A percentile compares a stretch with the other conserved stretches of the same genome.
Conservation (phyloP, 2,113 vertebrate species). For the Dromiciops gliroides region DNA sequence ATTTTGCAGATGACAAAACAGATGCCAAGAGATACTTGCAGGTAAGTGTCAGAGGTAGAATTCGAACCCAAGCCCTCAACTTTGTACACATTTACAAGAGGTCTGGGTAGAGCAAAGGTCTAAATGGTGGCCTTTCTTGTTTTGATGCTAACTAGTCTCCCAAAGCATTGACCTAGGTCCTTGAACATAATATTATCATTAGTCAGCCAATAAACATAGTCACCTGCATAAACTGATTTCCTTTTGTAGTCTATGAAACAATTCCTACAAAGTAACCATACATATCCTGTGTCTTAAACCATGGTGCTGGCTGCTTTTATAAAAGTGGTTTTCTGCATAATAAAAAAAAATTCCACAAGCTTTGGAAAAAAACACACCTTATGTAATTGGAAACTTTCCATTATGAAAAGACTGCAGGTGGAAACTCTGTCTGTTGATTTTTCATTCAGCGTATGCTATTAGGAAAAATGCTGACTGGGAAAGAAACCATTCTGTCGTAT, state of each 20-base stretch:
- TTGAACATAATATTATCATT: not conserved
- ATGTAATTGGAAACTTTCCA: not conserved
- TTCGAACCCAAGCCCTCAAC: not conserved
- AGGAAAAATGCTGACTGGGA: slow-evolving; percentile 55
- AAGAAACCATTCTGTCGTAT: not conserved
- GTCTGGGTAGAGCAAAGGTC: not conserved
- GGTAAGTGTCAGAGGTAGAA: not conserved
- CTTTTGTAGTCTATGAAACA: not conserved
- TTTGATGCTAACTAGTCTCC: not conserved
- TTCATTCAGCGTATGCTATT: rapidly evolving
- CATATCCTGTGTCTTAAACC: not conserved
- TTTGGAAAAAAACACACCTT: not conserved
- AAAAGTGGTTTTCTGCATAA: not conserved
- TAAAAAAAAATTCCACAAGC: not conserved
- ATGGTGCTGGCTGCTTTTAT: not conserved
- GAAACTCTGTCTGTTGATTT: not conserved
- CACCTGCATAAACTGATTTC: not conserved
- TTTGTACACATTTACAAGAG: not conserved
- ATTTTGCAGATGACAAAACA: not conserved
- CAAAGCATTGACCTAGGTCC: not conserved
- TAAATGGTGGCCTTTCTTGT: not conserved
- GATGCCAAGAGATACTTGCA: not conserved
- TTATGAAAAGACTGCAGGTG: not conserved
- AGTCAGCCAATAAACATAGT: not conserved
- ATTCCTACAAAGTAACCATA: too few species aligned